Evolutionary conservation across 2,113 vertebrate species (phyloP), one percentile per base, ranked within the genome.

Genomic region (Gobiocypris rarus): DNA sequence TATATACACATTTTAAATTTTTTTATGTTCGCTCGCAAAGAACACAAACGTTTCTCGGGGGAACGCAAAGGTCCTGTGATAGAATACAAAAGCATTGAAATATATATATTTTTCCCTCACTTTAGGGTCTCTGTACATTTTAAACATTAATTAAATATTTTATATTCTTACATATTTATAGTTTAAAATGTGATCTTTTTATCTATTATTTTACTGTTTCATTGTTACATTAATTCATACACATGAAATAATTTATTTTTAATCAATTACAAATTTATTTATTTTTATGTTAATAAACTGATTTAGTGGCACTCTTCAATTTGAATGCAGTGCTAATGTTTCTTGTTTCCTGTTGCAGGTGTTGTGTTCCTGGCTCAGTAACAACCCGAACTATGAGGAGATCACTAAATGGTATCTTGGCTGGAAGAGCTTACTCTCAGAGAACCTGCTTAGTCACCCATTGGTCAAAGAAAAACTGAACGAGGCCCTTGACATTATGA

Each of bases 391-490:
- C 86, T 99, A 99, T 0, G 98, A 99, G 83, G 98, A 99, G 93
- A 97, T 99, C 84, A 99, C 97, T 0, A 98, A 99, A 91, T 99
- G 98, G 98, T 99, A 99, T 92, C 92, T 99, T 82, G 98, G 98
- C 7, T 99, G 98, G 98, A 99, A 99, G 89, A 96, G 95, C 86
- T 96, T 97, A 96, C 97, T 99, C 90, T 98, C 97, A 5, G 98
- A 99, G 81, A 92, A 94, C 50, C 93, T 99, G 86, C 83, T 99
- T 87, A 94, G 97, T 1, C 97, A 98, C 70, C 95, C 96, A 0
- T 94, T 97, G 0, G 92, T 99, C 91, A 99, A 99, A 90, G 98
- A 99, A 86, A 98, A 99, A 82, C 98, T 99, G 81, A 99, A 98
- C 0, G 98, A 99, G 84, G 98, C 98, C 0, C 94, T 99, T 0